Conservation (phyloP, 2,797 vertebrate species). For the Sebastolobus altivelis region DNA sequence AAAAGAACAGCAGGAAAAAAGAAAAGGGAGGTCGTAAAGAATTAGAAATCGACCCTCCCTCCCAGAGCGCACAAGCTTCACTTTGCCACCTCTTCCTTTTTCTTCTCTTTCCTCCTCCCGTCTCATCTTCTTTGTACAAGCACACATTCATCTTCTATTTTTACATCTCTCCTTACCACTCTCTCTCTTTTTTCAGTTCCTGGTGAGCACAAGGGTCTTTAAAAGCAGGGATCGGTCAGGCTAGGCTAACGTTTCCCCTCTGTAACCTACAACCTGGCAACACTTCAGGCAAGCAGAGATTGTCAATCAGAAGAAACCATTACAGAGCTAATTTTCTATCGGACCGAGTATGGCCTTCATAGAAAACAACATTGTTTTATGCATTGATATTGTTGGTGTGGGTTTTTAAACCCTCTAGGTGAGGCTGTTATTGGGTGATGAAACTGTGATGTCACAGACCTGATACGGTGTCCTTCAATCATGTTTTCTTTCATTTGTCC, state of each 20-base stretch:
- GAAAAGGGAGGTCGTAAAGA: constrained; percentile 28
- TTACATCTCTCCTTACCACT: constrained; percentile 3
- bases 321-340: constrained; percentile 78
- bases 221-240: constrained; percentile 44
- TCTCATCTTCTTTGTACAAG: constrained; percentile 26
- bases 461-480: constrained; percentile 59
- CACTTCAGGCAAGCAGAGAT: constrained; percentile 57
- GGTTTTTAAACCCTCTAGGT: neutral
- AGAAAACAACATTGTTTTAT: constrained; percentile 62
- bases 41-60: constrained; percentile 6
- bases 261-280: constrained; percentile 41
- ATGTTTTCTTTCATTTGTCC: constrained; percentile 34
- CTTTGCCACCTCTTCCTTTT: neutral
- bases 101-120: neutral
- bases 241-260: constrained; percentile 18
- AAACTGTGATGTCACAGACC: constrained; percentile 80
- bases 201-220: constrained; percentile 47
- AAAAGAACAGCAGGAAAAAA: constrained; percentile 10
- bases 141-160: constrained; percentile 39
- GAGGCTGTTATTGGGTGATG: constrained; percentile 50
- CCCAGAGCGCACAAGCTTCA: neutral
- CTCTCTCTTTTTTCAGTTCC: neutral
- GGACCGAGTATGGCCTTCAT: constrained; percentile 78
- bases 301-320: constrained; percentile 73
- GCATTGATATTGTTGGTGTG: constrained; percentile 53